Evolutionary conservation across 2,888 invertebrate species (phyloP).

Genomic region (Heliconius aoede): DNA sequence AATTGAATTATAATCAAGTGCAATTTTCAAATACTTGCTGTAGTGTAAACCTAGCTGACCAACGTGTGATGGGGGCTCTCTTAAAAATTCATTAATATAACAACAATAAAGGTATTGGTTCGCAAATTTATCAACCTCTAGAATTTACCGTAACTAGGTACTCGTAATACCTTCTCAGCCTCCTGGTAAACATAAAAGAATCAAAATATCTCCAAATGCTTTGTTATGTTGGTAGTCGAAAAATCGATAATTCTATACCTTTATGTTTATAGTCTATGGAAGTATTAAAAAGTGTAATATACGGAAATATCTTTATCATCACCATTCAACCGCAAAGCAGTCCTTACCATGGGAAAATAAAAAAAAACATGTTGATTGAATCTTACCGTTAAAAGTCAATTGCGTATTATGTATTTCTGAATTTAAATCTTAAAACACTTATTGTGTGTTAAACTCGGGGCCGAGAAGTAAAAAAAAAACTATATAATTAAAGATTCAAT

Average conservation of each 20-base stretch:
- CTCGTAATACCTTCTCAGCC: no score
- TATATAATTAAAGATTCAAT: not conserved
- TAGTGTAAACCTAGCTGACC: no score
- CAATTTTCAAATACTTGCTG: not conserved
- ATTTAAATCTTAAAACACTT: not conserved
- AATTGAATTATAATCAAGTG: not conserved
- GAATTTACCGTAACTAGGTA: no score
- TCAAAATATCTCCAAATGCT: no score
- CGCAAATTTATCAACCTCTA: no score
- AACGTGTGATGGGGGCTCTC: no score
- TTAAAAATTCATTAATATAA: no score
- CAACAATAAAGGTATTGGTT: no score
- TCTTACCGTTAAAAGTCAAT: conserved; percentile 3
- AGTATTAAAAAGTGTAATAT: no score
- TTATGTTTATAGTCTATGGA: no score
- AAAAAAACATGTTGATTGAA: not conserved
- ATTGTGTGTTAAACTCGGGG: no score
- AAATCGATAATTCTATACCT: not conserved
- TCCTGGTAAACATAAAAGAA: no score
- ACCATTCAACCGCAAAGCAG: not conserved
- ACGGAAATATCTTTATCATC: not conserved
- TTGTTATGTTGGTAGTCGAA: not conserved
- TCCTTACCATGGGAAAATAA: not conserved
- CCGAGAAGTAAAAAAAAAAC: not conserved
- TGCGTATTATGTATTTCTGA: not conserved